Evolutionary conservation across 2,797 vertebrate genomes (phyloP).

Genomic region (Brotula barbata): DNA sequence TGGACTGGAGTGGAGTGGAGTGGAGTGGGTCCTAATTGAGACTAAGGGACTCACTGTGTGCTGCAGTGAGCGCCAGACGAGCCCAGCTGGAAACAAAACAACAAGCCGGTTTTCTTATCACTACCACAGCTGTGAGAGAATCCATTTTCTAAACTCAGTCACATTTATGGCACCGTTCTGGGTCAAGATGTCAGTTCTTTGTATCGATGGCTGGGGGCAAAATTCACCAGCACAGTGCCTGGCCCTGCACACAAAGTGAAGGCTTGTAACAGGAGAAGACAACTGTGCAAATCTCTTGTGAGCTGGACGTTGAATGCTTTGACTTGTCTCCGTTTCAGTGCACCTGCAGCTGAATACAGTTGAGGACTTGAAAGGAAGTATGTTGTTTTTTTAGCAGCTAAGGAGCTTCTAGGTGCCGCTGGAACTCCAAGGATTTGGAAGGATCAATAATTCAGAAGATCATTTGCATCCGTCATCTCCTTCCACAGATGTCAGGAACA

Average conservation of each 20-base stretch:
- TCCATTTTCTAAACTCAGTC: conserved; percentile 55
- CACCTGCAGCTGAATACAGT: conserved; percentile 52
- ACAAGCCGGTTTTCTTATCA: conserved; percentile 62
- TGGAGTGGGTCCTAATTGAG: conserved; percentile 51
- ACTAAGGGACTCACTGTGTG: conserved; percentile 30
- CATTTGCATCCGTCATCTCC: conserved; percentile 58
- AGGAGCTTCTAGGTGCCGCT: conserved; percentile 19
- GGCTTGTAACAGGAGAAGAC: conserved; percentile 41
- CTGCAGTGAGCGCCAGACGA: conserved; percentile 42
- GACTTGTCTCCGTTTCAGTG: conserved; percentile 55
- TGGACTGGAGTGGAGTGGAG: conserved; percentile 42
- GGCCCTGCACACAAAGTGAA: conserved; percentile 26
- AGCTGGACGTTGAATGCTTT: conserved; percentile 45
- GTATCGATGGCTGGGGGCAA: conserved; percentile 53
- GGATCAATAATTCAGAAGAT: conserved; percentile 56
- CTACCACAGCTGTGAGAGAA: conserved; percentile 38
- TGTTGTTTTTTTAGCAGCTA: conserved; percentile 18
- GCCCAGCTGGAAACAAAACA: conserved; percentile 69
- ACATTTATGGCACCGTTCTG: conserved; percentile 56
- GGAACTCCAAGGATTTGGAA: conserved; percentile 33
- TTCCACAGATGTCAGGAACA: conserved; percentile 64
- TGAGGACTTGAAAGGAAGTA: conserved; percentile 20
- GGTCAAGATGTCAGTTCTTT: conserved; percentile 56
- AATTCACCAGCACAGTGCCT: conserved; percentile 51
- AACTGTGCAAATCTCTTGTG: conserved; percentile 44